Evolutionary conservation across 2,113 vertebrate species (phyloP), one percentile per base, ranked within the genome.

Genomic region (Myiozetetes cayanensis): DNA sequence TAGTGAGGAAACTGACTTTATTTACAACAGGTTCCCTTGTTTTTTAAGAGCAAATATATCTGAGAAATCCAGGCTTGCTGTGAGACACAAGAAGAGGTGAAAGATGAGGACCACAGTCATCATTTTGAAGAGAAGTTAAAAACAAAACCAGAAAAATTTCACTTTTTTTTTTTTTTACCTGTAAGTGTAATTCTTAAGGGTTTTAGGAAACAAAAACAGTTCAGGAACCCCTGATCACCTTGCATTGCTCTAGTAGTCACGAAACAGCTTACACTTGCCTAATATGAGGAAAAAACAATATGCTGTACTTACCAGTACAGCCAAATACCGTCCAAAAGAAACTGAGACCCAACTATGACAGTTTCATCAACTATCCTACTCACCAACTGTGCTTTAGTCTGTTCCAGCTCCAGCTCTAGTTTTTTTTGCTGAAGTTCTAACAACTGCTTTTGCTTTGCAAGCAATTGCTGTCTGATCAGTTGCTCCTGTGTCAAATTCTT

Each of bases 401-500:
- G 99, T 95, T 99, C 99, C 97, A 99, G 98, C 97, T 99, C 99
- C 97, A 99, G 98, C 88, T 99, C 99, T 78, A 99, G 98, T 94
- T 99, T 99, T 97, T 99, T 99, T 98, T 99, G 99, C 96, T 99
- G 99, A 78, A 99, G 99, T 97, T 99, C 99, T 98, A 99, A 97
- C 73, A 99, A 98, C 83, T 99, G 99, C 85, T 99, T 99, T 98
- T 99, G 99, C 95, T 99, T 99, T 95, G 99, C 98, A 96, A 99
- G 98, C 93, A 99, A 98, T 94, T 99, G 99, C 92, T 99, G 99
- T 37, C 99, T 98, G 97, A 99, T 99, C 61, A 99, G 93, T 96
- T 99, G 99, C 97, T 99, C 99, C 97, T 99, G 99, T n/a, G 98
- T 99, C 94, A 99, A 97, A 94, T 98, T 99, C 96, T 98, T 99